Conservation (phyloP, 2,888 invertebrate genomes). For the Vandiemenella viatica region DNA sequence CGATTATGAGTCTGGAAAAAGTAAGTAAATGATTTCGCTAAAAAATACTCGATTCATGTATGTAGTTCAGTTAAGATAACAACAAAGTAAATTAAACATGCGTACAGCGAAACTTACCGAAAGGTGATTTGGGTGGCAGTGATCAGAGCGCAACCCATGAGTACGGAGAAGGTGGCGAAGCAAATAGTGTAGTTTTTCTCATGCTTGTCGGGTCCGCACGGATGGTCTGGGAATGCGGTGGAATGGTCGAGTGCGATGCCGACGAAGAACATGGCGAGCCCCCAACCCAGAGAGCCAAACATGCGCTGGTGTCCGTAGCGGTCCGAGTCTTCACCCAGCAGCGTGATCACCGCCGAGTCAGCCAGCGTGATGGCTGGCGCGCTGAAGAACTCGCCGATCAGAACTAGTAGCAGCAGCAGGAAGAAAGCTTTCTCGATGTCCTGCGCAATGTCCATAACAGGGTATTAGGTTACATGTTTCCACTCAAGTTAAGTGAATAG, state of each 20-base stretch:
- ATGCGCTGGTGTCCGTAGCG: conserved; percentile 92
- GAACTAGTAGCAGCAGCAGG: conserved; percentile 75
- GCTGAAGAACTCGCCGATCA: conserved; percentile 95
- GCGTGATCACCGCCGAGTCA: conserved; percentile 77
- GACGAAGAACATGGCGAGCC: conserved; percentile 95
- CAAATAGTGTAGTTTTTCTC: conserved; percentile 98
- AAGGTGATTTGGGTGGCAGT: conserved; percentile 75
- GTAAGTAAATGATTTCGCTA: no score
- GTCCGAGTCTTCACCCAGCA: conserved; percentile 77
- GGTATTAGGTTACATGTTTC: no score
- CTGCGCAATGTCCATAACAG: no score
- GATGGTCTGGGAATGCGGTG: conserved; percentile 85
- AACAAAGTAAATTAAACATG: no score
- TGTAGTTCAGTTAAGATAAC: no score
- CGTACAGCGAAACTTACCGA: conserved; percentile 29
- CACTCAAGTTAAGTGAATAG: no score
- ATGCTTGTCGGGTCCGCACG: conserved; percentile 72
- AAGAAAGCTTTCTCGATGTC: conserved; percentile 96
- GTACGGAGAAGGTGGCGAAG: conserved; percentile 90
- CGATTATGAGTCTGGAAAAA: no score
- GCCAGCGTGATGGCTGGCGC: conserved; percentile 92
- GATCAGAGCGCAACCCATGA: conserved; percentile 89
- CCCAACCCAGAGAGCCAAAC: conserved; percentile 98
- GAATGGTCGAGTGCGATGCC: conserved; percentile 93
- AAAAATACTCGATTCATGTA: no score